phyloP scores from a whole-genome alignment of 1,140 invertebrate species.

The Dermatophagoides farinae region DNA sequence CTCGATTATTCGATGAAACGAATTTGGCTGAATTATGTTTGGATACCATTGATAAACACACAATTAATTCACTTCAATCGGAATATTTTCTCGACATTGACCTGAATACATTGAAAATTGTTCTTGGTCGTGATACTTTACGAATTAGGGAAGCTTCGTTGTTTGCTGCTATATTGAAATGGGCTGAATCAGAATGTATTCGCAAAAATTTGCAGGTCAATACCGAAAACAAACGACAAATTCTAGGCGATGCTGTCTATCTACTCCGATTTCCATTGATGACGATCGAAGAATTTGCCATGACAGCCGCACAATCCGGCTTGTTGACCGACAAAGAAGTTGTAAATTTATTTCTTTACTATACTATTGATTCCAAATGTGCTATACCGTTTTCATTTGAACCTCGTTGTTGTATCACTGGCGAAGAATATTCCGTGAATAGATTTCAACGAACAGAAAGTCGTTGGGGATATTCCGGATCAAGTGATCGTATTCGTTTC shows the following conservation, averaged over 20 bases:
- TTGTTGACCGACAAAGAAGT: constrained; percentile 51
- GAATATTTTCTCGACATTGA: constrained; percentile 76
- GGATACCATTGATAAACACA: constrained; percentile 66
- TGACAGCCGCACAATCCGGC: constrained; percentile 50
- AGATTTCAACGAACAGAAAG: constrained; percentile 59
- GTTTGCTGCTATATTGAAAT: constrained; percentile 44
- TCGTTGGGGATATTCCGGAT: constrained; percentile 69
- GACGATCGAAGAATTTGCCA: constrained; percentile 67
- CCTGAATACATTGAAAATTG: constrained; percentile 51
- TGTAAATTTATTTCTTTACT: constrained; percentile 53
- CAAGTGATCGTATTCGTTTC: constrained; percentile 64
- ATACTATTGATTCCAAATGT: constrained; percentile 54
- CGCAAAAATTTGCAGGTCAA: constrained; percentile 40
- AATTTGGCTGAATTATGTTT: constrained; percentile 53
- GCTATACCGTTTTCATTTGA: constrained; percentile 45
- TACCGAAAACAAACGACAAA: constrained; percentile 45
- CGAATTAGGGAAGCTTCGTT: constrained; percentile 57
- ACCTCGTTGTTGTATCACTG: constrained; percentile 56
- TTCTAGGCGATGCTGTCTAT: constrained; percentile 43
- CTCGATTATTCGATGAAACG: constrained; percentile 58
- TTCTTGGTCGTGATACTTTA: constrained; percentile 59
- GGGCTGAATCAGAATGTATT: constrained; percentile 57
- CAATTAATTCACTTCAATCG: constrained; percentile 52
- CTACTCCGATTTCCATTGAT: constrained; percentile 65
- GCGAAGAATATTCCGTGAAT: constrained; percentile 56